These are phyloP conservation scores for Jordanella pulchra DNA, from an alignment of 2,797 vertebrate genomes.

Conservation along the genomic window DNA sequence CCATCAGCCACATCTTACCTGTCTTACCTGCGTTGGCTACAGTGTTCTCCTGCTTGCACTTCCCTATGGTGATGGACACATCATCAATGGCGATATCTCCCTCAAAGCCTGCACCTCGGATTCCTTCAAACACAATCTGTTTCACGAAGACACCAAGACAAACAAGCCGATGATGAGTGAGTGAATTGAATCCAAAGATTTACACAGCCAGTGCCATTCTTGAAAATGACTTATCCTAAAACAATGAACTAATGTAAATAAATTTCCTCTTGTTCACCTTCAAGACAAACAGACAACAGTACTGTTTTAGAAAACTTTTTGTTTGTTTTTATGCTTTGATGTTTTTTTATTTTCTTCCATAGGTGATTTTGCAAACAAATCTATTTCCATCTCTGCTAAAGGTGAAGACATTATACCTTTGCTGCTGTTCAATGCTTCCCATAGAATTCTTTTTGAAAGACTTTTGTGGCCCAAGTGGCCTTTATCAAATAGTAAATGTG, in stretches of 20 bases:
- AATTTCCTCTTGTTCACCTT: too few relatives aligned
- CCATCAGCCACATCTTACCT: slow-evolving; percentile 63
- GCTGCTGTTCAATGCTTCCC: too few relatives aligned
- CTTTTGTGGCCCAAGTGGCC: too few relatives aligned
- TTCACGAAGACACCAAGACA: slow-evolving; percentile 28
- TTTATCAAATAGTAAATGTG: too few relatives aligned
- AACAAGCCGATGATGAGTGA: slow-evolving; percentile 6
- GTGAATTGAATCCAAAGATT: not conserved
- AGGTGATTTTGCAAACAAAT: too few relatives aligned
- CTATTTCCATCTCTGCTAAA: too few relatives aligned
- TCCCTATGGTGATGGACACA: slow-evolving; percentile 91
- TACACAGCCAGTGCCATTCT: not conserved
- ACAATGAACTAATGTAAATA: not conserved
- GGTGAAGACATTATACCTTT: too few relatives aligned
- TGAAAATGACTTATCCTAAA: not conserved
- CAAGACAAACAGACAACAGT: too few relatives aligned
- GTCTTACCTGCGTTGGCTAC: slow-evolving; percentile 83
- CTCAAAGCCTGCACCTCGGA: slow-evolving; percentile 88
- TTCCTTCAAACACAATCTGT: slow-evolving; percentile 96
- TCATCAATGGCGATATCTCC: slow-evolving; percentile 98
- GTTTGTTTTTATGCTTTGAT: too few relatives aligned
- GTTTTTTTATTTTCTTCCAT: too few relatives aligned
- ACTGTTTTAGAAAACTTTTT: too few relatives aligned
- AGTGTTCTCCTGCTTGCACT: slow-evolving; percentile 84
- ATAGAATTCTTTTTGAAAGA: too few relatives aligned